Evolutionary conservation across 2,888 invertebrate genomes (phyloP), one percentile per base, ranked within the genome.

Genomic region (Drosophila incognita): DNA sequence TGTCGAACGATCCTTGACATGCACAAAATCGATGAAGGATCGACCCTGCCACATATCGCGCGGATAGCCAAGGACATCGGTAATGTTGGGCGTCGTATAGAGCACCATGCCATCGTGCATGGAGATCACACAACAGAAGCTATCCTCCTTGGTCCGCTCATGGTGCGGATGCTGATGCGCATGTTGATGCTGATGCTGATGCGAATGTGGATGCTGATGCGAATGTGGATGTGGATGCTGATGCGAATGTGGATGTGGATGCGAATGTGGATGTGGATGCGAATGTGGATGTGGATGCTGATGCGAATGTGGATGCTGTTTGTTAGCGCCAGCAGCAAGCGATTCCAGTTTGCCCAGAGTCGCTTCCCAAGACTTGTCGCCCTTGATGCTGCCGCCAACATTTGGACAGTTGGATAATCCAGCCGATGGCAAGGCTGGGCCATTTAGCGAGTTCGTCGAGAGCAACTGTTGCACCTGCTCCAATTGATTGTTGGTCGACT

Each of bases 1-100:
- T 0, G 95, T 96, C 61, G 95, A 96, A 94, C 93, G 86, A 85
- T 95, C 96, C 92, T 95, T 96, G 2, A 96, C 96, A 92, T 98
- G 97, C 0, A 98, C 94, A 90, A 97, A 98, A 87, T 98, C 97
- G 64, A 97, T 96, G 87, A 98, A 97, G 0, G 97, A 96, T 60
- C 97, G 94, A 5, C 97, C 97, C 38, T 96, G 93, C 97, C 97
- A 97, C 95, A 97, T 96, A 74, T 97, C 96, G 79, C 95, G 95
- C 0, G 97, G 96, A 90, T 96, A 98, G 2, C 97, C 97, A 59
- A 98, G 94, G 1, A 95, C 94, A 2, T 95, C 93, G 0, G 95
- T 95, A 58, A 97, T 93, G 54, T 95, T 95, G 0, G 96, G 93
- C 0, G 97, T 96, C 13, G 96, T 96, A 86, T 96, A 96, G 83